Evolutionary conservation across 37 sponge, comb jelly and placozoan genomes (phyloP).

Genomic region (Agelas oroides): DNA sequence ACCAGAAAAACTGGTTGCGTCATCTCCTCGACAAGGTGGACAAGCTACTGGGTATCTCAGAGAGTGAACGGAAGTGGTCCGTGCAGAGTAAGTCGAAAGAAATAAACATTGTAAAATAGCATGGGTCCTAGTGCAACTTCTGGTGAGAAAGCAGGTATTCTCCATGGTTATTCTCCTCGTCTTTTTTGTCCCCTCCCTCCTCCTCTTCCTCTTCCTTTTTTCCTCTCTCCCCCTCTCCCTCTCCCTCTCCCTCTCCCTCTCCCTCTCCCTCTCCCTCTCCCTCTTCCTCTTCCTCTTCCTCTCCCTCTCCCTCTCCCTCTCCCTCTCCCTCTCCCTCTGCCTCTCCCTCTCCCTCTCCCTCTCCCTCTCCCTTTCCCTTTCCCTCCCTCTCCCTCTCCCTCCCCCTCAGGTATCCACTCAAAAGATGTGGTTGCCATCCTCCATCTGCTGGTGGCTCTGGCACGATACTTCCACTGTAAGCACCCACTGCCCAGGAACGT

Average conservation of each 20-base stretch:
- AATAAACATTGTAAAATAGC: background rate
- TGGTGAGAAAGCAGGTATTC: too few relatives aligned
- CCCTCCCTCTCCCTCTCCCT: background rate
- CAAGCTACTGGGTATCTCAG: conserved; percentile 32
- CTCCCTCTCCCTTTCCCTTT: background rate
- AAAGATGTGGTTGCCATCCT: conserved; percentile 87
- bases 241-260: conserved; percentile 50
- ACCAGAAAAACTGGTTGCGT: conserved; percentile 62
- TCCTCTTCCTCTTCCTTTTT: background rate
- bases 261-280: conserved; percentile 48
- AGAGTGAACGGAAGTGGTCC: conserved; percentile 32
- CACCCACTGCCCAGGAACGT: conserved; percentile 86
- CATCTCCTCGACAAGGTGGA: conserved; percentile 62
- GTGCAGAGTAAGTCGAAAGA: conserved; percentile 55
- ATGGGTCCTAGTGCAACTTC: too few relatives aligned
- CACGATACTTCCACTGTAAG: conserved; percentile 81
- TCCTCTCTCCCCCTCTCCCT: conserved; percentile 20
- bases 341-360: background rate
- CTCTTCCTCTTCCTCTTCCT: too few relatives aligned
- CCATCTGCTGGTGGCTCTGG: conserved; percentile 93
- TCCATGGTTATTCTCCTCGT: too few relatives aligned
- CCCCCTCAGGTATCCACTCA: conserved; percentile 77
- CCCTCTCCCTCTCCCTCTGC: background rate
- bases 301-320: conserved; percentile 10
- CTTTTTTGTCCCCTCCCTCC: too few relatives aligned